These are phyloP conservation scores for Zophobas morio DNA, from an alignment of 1,140 invertebrate species.

Conservation along the genomic window DNA sequence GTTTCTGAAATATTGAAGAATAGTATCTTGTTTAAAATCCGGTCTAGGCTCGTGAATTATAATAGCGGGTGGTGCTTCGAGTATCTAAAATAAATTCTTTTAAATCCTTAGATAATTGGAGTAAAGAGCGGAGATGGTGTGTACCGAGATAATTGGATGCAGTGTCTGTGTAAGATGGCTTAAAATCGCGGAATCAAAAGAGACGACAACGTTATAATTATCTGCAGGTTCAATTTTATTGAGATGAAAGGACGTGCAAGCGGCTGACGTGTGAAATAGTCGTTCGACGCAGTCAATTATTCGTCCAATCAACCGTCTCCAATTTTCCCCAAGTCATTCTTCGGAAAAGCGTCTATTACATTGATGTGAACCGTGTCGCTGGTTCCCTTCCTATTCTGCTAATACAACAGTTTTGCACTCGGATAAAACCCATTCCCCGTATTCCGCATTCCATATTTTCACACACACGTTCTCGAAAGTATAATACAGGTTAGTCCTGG, in stretches of 20 bases:
- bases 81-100: slow-evolving; percentile 18
- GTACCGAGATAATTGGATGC: slow-evolving; percentile 33
- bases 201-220: slow-evolving; percentile 43
- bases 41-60: slow-evolving; percentile 8
- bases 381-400: slow-evolving; percentile 44
- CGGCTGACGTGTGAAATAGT: slow-evolving; percentile 50
- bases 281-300: slow-evolving; percentile 55
- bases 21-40: slow-evolving; percentile 4
- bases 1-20: slow-evolving; percentile 12
- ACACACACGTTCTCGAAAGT: slow-evolving; percentile 25
- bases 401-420: slow-evolving; percentile 45
- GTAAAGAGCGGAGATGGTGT: background rate
- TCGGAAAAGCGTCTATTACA: slow-evolving; percentile 50
- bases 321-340: slow-evolving; percentile 54
- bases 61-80: background rate
- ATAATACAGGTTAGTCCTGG: background rate
- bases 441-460: slow-evolving; percentile 33
- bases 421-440: slow-evolving; percentile 17
- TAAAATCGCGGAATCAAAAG: slow-evolving; percentile 41
- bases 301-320: slow-evolving; percentile 55
- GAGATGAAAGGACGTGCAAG: slow-evolving; percentile 51
- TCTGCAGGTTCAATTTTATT: slow-evolving; percentile 48
- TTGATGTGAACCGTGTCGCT: slow-evolving; percentile 49
- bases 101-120: slow-evolving; percentile 3
- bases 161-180: slow-evolving; percentile 36